A percentile compares a stretch with the other conserved stretches of the same genome.
These are phyloP conservation scores for Anastatus disparis DNA, from an alignment of 1,140 invertebrate species.

Conservation along the genomic window DNA sequence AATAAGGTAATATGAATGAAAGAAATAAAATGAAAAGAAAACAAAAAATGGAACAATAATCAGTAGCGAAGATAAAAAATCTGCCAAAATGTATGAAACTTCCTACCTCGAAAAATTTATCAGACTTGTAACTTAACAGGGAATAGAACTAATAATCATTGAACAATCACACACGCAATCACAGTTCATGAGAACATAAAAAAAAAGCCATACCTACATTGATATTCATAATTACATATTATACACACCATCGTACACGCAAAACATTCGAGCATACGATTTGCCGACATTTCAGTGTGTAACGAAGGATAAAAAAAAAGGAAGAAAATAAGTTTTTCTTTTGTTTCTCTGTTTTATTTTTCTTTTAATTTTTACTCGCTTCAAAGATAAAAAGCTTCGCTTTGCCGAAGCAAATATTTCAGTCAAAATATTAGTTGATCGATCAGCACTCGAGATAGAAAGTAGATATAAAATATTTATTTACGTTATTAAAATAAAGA, in stretches of 20 bases:
- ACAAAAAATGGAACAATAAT: constrained; percentile 17
- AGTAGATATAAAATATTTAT: constrained; percentile 32
- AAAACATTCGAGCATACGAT: constrained; percentile 1
- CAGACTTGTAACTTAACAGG: constrained; percentile 38
- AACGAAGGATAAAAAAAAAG: not conserved
- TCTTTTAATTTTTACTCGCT: not conserved
- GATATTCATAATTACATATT: constrained; percentile 8
- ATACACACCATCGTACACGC: not conserved
- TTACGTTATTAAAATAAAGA: constrained; percentile 15
- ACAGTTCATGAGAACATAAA: no score
- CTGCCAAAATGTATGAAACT: constrained; percentile 56
- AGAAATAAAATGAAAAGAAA: not conserved
- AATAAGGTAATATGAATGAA: constrained; percentile 10
- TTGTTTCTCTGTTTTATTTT: constrained; percentile 2
- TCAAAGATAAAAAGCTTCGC: not conserved
- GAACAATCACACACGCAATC: no score
- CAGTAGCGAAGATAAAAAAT: constrained; percentile 24
- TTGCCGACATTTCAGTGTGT: constrained; percentile 1
- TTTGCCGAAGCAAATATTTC: constrained; percentile 3
- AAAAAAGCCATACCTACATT: constrained; percentile 16
- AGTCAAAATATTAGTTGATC: constrained; percentile 12
- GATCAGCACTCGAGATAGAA: constrained; percentile 10
- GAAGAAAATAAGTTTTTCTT: not conserved
- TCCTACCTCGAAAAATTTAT: constrained; percentile 62
- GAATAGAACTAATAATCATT: constrained; percentile 38